Base-by-base conservation (phyloP, 2,888 invertebrate genomes). In the Scaptomyza caliginosa region DNA sequence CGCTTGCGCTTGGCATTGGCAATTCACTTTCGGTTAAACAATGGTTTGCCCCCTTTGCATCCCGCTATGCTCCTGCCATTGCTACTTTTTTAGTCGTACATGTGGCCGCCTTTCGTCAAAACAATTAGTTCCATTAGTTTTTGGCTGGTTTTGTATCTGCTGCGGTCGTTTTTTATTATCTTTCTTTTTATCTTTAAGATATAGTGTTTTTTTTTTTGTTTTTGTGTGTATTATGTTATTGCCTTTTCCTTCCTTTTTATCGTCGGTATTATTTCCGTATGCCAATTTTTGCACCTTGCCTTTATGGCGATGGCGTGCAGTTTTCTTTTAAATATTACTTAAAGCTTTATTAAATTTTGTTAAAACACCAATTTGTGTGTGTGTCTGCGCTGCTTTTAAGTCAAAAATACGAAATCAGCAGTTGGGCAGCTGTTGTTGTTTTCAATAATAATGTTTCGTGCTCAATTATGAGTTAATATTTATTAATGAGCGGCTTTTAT, bases 101-200 rank as follows among this genome's bases (percentile, higher is more conserved):
- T 67, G 76, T 86, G 87, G 81, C 86, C 85, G 87, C 77, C 67
- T 86, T 82, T 82, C 81, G 82, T 77, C 51, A 42, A 56, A 34
- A 81, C 81, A 82, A 82, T 82, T 86, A 82, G 87, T 82, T 82
- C 85, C 81, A 82, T 82, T 81, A 86, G 78, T 84, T 84, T 74
- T 60, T 55, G 62, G 60, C 67, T 59, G 67, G 45, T 58, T 62
- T 68, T 73, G 26, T 51, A 46, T 50, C 34, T 34, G 34, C 51
- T 66, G 46, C 36, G 48, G 52, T 50, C 62, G 28, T 30, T 46
- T 26, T 45, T 21, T 46, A 17, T 45, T 45, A 16, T 45, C 26
- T 51, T 66, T 50, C n/a, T 7, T 39, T 51, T 30, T 63, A 42
- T 55, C 24, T 36, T 32, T 7, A n/a, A 17, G 2, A 11, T 2